These are phyloP conservation scores for Apostichopus californicus DNA, from an alignment of 35 echinoderm and acorn worm species.

Conservation along the genomic window DNA sequence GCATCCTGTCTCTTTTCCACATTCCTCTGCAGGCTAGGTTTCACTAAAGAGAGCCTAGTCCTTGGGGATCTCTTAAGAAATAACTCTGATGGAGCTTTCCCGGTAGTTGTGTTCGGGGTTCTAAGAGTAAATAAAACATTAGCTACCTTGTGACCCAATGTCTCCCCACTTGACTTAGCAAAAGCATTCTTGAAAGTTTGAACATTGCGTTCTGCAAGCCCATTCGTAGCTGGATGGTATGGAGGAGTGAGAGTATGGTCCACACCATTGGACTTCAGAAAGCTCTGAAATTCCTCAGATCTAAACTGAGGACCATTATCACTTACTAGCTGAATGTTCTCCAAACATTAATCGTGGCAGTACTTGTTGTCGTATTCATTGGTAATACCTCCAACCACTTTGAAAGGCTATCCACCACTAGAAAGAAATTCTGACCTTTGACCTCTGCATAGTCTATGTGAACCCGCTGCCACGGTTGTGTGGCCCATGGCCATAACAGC, in stretches of 20 bases:
- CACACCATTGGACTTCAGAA: constrained; percentile 46
- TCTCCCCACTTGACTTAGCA: constrained; percentile 5
- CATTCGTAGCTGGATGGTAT: constrained; percentile 71
- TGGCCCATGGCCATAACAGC: no score
- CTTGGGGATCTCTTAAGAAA: constrained; percentile 41
- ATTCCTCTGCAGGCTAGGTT: constrained; percentile 39
- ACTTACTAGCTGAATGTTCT: constrained; percentile 9
- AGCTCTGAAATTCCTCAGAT: constrained; percentile 2
- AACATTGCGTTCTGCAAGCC: constrained; percentile 64
- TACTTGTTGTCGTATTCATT: constrained; percentile 45
- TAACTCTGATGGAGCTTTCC: constrained; percentile 22
- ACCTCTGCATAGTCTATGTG: no score
- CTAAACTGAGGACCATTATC: constrained; percentile 41
- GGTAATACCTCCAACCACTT: constrained; percentile 59
- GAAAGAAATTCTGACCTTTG: constrained; percentile 64
- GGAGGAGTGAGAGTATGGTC: constrained; percentile 50
- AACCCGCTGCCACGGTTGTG: no score
- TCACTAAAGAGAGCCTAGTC: constrained; percentile 35
- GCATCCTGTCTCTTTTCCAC: constrained; percentile 38
- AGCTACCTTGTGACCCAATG: constrained; percentile 24
- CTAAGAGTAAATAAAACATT: constrained; percentile 10
- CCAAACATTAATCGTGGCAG: constrained; percentile 33
- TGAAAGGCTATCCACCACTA: constrained; percentile 60
- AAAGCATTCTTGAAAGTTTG: constrained; percentile 66
- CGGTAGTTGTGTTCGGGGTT: constrained; percentile 12